Conservation (phyloP, 1,140 invertebrate genomes). For the Littorina saxatilis region DNA sequence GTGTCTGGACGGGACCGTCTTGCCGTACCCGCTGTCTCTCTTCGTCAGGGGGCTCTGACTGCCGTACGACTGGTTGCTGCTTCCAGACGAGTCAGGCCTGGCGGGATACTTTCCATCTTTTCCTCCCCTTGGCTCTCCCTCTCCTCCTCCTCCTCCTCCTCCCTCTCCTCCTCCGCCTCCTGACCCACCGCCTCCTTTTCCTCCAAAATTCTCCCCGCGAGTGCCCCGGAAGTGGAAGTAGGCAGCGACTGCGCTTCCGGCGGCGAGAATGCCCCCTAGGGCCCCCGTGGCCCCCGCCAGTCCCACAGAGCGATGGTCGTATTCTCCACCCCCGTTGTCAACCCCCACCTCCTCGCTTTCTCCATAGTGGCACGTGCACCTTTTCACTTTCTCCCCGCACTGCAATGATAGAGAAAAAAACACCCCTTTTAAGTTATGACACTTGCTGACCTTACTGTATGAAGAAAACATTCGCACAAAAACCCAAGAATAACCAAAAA, state of each 20-base stretch:
- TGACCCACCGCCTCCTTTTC: not conserved
- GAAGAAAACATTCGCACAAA: no score
- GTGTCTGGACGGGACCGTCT: no score
- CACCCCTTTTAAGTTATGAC: no score
- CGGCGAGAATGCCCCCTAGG: constrained; percentile 4
- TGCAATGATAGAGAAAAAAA: no score
- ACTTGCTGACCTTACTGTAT: no score
- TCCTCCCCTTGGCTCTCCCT: no score
- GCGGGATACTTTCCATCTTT: not conserved
- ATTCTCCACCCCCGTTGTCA: not conserved
- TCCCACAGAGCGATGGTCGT: not conserved
- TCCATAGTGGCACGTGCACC: constrained; percentile 6
- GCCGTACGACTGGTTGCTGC: not conserved
- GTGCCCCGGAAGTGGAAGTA: constrained; percentile 28
- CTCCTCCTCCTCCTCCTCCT: not conserved
- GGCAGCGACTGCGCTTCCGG: constrained; percentile 7
- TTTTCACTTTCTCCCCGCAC: not conserved
- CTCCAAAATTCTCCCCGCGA: not conserved
- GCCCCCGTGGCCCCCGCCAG: constrained; percentile 28
- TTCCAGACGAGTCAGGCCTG: not conserved
- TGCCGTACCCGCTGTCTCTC: not conserved
- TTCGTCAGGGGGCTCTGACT: not conserved
- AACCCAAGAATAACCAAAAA: no score
- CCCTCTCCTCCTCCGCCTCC: not conserved
- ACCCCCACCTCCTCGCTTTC: not conserved